phyloP scores from a whole-genome alignment of 2,113 vertebrate genomes.

The Rhabdornis inornatus region DNA sequence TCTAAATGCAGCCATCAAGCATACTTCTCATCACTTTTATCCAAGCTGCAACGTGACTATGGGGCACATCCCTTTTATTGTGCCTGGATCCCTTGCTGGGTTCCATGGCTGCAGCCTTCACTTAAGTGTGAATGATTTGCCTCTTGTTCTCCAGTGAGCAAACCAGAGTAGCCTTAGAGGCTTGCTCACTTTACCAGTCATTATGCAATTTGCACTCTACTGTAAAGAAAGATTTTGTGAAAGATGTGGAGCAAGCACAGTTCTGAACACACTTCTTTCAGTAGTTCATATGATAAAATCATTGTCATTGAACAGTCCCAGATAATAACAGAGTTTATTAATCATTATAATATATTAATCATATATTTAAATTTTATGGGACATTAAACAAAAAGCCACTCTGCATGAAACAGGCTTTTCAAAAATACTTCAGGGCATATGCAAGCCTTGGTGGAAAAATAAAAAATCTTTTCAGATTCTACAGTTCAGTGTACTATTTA shows the following conservation, averaged over 20 bases:
- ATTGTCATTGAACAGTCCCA: not conserved
- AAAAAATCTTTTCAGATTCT: not conserved
- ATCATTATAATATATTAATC: not conserved
- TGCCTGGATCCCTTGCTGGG: not conserved
- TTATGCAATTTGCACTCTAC: not conserved
- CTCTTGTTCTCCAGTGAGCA: not conserved
- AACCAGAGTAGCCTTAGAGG: not conserved
- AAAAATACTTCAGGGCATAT: not conserved
- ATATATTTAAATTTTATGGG: not conserved
- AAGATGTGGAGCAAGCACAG: not conserved
- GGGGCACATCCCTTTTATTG: rapidly evolving
- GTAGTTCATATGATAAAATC: not conserved
- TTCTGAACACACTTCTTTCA: not conserved
- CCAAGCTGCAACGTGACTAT: not conserved
- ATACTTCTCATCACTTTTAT: not conserved
- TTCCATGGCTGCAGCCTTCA: not conserved
- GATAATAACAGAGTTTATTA: constrained; percentile 8
- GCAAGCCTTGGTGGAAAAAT: not conserved
- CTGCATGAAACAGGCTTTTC: not conserved
- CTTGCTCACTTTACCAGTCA: not conserved
- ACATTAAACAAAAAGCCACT: not conserved
- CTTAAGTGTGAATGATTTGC: not conserved
- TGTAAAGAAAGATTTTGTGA: not conserved
- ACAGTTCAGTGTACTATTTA: not conserved
- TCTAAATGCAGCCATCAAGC: not conserved